Base-by-base conservation (phyloP, 2,888 invertebrate species). In the Perizoma flavofasciatum region DNA sequence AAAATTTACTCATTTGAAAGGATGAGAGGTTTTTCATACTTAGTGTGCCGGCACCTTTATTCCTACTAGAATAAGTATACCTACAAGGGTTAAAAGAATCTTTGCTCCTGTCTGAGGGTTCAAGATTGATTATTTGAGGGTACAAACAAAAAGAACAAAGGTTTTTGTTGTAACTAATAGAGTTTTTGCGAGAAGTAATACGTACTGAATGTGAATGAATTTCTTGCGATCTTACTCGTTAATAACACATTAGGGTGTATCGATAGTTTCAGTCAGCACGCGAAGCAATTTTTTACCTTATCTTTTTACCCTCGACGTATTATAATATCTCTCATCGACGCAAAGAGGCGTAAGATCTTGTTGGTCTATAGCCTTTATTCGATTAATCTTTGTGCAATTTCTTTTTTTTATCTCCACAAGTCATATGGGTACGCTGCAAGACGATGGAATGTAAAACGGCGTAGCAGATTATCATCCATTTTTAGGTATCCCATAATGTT, bases 121-220 rank as follows among this genome's bases (percentile, higher is more conserved):
- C 39, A 60, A 60, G 63, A 66, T 66, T 66, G 56, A 64, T 66
- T 61, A 59, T 45, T 52, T 47, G 53, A 55, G 47, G 59, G 59
- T 54, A 59, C 48, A 59, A 46, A 57, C 41, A 64, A 62, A 64
- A 59, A 48, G 57, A 54, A 58, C 55, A 63, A 59, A 58, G 59
- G 52, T 63, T 68, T 67, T 65, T 65, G 63, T 65, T 61, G 59
- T 51, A 47, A 52, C 59, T 66, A 68, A 68, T 66, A 62, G 64
- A 63, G 68, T 63, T 68, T 64, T 68, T 65, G 65, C 66, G 62
- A 64, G 59, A 56, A 40, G 55, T 45, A 46, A 22, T 35, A 44
- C 39, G 47, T 11, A 41, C 32, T 43, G 43, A 52, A 55, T 43
- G 11, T 43, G 48, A 34, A 53, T 49, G 11, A 32, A 46, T 55